Base-by-base conservation (phyloP, 2,797 vertebrate species). In the Eutrigla gurnardus region DNA sequence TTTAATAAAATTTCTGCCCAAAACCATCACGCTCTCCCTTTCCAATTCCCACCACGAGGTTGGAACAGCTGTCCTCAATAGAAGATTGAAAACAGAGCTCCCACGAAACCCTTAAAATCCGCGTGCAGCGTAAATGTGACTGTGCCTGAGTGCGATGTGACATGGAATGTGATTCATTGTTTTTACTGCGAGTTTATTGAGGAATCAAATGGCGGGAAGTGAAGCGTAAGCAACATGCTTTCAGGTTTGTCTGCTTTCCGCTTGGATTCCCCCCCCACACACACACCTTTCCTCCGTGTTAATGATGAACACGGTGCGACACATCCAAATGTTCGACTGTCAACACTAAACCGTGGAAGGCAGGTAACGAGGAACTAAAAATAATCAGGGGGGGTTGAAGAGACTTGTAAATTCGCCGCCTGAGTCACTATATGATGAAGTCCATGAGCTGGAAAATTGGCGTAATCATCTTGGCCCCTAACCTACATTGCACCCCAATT, bases 371-470 rank as follows among this genome's bases (percentile, higher is more conserved):
- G 14, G 25, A 81, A 53, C 33, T 40, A 42, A 13, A 77, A 64
- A 80, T 32, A 60, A 65, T 77, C 7, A 7, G 11, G 18, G 7
- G 1, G 12, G 12, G 14, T 18, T 67, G 60, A 64, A 40, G 57
- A 32, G 36, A 69, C 64, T 68, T 78, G 57, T 76, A 57, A 74
- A 83, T 82, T 60, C 66, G 39, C 80, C 33, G 62, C 70, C 74
- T 66, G 70, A 78, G 60, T 89, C 68, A 59, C 74, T 80, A 70
- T 83, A 78, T 91, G 89, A 90, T 82, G 78, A 89, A 90, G 83
- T 71, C 87, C 90, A 91, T 90, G 92, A 86, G 85, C 46, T 91
- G 87, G 90, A 93, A 92, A 92, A 93, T 87, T 90, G 88, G 73
- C 71, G 80, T 88, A 93, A 93, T 93, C 75, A 85, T 89, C 87